Base-by-base conservation (phyloP, 2,888 invertebrate genomes). In the Adelphocoris suturalis region DNA sequence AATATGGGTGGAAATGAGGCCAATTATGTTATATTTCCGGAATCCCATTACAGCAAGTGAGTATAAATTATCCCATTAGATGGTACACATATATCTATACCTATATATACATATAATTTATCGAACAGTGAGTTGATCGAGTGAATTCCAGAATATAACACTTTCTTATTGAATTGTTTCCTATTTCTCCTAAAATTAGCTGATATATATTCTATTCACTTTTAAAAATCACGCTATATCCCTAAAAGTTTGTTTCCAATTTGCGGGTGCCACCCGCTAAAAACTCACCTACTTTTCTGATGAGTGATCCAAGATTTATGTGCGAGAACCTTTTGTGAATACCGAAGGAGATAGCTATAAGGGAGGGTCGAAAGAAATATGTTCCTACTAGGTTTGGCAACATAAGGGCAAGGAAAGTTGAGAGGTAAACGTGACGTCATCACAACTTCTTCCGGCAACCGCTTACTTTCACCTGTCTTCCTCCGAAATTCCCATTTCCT, bases 321-420 rank as follows among this genome's bases (percentile, higher is more conserved):
- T 68, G 23, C 19, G 68, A 19, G 68, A 23, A 11, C 68, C 68
- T 68, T 23, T 23, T 9, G 68, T 68, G 68, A 68, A 68, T 68
- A 68, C 27, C 68, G 9, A 68, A 23, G 68, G 16, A 19, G 9
- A 19, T 12, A 5, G 23, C 68, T 23, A 27, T 68, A 27, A 68
- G 19, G 23, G 19, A 68, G 68, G 68, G 27, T 13, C 19, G 68
- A 27, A 68, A 27, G 68, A 23, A 68, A 68, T 68, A 68, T 68
- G 68, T 68, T n/a, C 12, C 68, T 23, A 68, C 23, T 23, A 13
- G 13, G 23, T 23, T 68, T 23, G 23, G 68, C 68, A 1, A 23
- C 23, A 68, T 68, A 13, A 68, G 23, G 68, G 68, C 27, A 68
- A 68, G 68, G 23, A 57, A 57, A 11, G 68, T 68, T 68, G 23